These are phyloP conservation scores for Furcifer pardalis DNA, from an alignment of 2,797 vertebrate species.

Conservation along the genomic window DNA sequence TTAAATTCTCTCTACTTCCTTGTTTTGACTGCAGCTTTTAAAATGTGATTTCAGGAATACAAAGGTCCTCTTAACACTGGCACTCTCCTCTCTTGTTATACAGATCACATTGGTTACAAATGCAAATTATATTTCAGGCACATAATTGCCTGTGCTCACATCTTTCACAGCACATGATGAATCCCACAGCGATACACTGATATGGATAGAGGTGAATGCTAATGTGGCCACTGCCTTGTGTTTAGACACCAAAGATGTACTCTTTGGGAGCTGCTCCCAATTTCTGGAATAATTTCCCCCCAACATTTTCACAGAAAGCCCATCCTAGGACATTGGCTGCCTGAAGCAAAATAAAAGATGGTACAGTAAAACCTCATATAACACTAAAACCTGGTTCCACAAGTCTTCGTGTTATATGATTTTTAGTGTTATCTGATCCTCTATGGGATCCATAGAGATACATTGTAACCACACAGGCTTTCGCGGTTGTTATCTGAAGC, in stretches of 20 bases:
- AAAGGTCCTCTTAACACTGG: not conserved
- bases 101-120: not conserved
- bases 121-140: not conserved
- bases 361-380: too few species aligned
- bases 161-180: not conserved
- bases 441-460: too few species aligned
- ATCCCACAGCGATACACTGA: not conserved
- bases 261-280: not conserved
- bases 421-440: too few species aligned
- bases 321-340: not conserved
- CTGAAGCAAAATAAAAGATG: too few species aligned
- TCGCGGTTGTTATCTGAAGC: too few species aligned
- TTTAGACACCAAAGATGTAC: not conserved
- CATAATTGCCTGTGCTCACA: not conserved
- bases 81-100: not conserved
- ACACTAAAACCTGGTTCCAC: too few species aligned
- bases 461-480: too few species aligned
- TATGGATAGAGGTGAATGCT: not conserved
- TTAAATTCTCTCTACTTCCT: not conserved
- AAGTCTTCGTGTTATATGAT: too few species aligned
- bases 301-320: not conserved
- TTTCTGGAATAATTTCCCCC: not conserved
- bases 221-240: too few species aligned
- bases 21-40: not conserved
- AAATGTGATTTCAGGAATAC: not conserved